Percentiles rank a stretch among this genome's conserved stretches.
Evolutionary conservation across 2,113 vertebrate species (phyloP).

Genomic region (Coptodon bakossiorum): DNA sequence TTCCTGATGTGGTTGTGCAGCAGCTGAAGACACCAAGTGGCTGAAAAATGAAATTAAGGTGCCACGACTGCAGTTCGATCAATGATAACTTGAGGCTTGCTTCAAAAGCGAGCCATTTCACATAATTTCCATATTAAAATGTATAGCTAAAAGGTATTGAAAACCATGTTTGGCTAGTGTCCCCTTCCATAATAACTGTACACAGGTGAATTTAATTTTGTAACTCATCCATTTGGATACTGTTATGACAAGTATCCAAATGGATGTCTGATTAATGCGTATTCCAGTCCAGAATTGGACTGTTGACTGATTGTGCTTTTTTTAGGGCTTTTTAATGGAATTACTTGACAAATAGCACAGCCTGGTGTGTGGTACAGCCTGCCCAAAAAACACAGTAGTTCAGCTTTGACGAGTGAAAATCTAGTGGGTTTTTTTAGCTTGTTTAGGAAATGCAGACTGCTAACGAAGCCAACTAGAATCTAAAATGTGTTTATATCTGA

Average conservation of each 20-base stretch:
- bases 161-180: background rate
- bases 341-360: background rate
- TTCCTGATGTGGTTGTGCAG: background rate
- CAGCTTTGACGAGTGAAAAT: background rate
- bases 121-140: background rate
- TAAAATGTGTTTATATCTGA: background rate
- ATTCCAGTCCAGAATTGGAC: background rate
- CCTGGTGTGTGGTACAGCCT: background rate
- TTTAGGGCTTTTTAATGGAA: background rate
- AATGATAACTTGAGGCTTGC: background rate
- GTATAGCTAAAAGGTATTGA: background rate
- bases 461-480: background rate
- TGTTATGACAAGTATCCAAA: background rate
- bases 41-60: background rate
- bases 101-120: background rate
- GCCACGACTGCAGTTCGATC: background rate
- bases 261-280: background rate
- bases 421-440: rapidly evolving
- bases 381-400: background rate
- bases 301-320: background rate
- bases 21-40: background rate
- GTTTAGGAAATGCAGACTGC: background rate
- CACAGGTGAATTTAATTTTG: background rate
- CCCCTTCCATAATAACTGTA: background rate
- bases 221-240: background rate